phyloP scores from a whole-genome alignment of 2,113 vertebrate genomes.

The Formicarius rufipectus region DNA sequence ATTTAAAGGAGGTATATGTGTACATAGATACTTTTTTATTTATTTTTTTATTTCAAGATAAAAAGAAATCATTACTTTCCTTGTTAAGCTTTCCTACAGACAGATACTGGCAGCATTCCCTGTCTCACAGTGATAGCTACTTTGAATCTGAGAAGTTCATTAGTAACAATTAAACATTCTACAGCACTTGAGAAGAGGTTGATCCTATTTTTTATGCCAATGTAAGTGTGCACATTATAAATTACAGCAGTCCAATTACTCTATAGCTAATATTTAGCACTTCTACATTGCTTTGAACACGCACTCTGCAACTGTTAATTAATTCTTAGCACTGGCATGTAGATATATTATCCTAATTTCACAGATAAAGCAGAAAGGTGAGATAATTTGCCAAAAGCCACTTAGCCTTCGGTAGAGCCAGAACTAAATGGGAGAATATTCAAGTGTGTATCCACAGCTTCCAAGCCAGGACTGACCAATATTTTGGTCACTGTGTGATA shows the following conservation, averaged over 20 bases:
- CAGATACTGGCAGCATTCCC: conserved; percentile 30
- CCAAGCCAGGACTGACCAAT: background rate
- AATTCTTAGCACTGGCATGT: background rate
- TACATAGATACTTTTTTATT: background rate
- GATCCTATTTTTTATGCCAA: conserved; percentile 17
- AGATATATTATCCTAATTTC: conserved; percentile 7
- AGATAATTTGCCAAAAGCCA: background rate
- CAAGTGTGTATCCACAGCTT: background rate
- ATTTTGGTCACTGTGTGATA: background rate
- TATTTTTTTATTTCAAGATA: background rate
- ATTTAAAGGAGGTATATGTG: background rate
- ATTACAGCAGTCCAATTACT: conserved; percentile 25
- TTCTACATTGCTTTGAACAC: background rate
- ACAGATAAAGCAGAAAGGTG: conserved; percentile 2
- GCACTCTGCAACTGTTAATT: conserved; percentile 13
- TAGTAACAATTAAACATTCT: conserved; percentile 40
- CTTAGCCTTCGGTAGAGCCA: background rate
- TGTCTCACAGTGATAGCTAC: background rate
- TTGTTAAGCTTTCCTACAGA: background rate
- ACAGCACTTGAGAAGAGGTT: conserved; percentile 18
- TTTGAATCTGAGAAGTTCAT: conserved; percentile 29
- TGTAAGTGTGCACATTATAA: conserved; percentile 4
- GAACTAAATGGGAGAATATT: background rate
- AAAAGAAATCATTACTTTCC: background rate
- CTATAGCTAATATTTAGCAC: conserved; percentile 22